Percentiles rank a stretch among this genome's conserved stretches.
Evolutionary conservation across 64 coral and sea anemone genomes (phyloP).

Genomic region (Stylophora pistillata): DNA sequence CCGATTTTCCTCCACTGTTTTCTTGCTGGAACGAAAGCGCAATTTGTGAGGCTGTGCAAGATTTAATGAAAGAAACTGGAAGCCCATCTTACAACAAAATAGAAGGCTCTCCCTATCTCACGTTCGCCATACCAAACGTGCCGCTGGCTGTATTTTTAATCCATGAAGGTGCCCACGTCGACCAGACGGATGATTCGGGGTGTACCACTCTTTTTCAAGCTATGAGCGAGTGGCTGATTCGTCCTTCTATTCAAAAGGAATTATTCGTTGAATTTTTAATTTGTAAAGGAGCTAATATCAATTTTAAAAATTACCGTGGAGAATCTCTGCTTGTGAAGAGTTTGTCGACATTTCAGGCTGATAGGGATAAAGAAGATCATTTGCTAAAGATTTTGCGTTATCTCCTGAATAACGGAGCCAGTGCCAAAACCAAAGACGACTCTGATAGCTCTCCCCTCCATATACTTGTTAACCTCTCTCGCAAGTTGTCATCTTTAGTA

Average conservation of each 20-base stretch:
- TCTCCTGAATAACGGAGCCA: neutral
- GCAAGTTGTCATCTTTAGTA: neutral
- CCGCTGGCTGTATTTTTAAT: neutral
- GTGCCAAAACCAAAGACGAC: neutral
- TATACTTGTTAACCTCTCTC: neutral
- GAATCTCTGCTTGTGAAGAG: slow-evolving; percentile 19
- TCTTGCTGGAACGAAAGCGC: neutral
- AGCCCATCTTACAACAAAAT: neutral
- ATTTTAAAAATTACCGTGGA: neutral
- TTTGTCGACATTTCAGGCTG: neutral
- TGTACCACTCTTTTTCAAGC: neutral
- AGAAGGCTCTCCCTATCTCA: neutral
- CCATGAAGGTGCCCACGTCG: neutral
- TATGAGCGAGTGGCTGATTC: neutral
- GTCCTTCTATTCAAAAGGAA: neutral
- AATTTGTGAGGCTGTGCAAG: neutral
- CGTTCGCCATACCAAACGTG: neutral
- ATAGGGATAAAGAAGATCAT: neutral
- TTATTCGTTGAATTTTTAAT: slow-evolving; percentile 17
- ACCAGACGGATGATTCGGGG: neutral
- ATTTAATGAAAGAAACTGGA: slow-evolving; percentile 7
- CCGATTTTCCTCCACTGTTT: neutral
- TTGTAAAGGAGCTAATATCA: slow-evolving; percentile 8
- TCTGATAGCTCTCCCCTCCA: neutral
- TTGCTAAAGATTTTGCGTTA: neutral